Conservation (phyloP, 2,113 vertebrate species). For the Chunga burmeisteri region DNA sequence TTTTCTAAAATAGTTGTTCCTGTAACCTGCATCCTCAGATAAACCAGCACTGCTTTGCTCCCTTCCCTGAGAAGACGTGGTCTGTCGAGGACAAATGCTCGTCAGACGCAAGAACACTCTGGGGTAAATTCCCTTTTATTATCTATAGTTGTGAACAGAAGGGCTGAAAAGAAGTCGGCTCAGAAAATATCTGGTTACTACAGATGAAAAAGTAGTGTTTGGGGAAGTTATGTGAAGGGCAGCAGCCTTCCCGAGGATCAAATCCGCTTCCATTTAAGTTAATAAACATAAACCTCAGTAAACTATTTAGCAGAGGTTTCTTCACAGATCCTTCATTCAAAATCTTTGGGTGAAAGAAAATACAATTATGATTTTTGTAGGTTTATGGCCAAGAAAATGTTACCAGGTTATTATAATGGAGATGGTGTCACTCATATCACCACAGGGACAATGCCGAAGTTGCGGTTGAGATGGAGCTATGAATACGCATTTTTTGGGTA, state of each 20-base stretch:
- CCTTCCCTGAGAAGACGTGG: neutral
- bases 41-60: neutral
- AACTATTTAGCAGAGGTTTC: neutral
- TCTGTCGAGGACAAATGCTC: neutral
- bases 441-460: neutral
- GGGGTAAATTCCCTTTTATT: neutral
- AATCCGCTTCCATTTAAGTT: neutral
- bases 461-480: neutral
- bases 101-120: neutral
- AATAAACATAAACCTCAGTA: neutral
- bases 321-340: neutral
- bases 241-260: neutral
- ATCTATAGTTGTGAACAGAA: neutral
- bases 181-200: neutral
- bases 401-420: neutral
- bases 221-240: neutral
- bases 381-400: neutral
- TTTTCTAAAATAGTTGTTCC: neutral
- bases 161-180: neutral
- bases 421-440: neutral
- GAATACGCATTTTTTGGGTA: neutral
- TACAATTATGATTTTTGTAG: neutral
- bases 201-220: neutral
- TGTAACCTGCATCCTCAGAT: neutral
- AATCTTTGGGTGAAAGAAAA: neutral